A percentile compares a stretch with the other conserved stretches of the same genome.
Evolutionary conservation across 2,888 invertebrate genomes (phyloP).

Genomic region (Coecobrya sp.): DNA sequence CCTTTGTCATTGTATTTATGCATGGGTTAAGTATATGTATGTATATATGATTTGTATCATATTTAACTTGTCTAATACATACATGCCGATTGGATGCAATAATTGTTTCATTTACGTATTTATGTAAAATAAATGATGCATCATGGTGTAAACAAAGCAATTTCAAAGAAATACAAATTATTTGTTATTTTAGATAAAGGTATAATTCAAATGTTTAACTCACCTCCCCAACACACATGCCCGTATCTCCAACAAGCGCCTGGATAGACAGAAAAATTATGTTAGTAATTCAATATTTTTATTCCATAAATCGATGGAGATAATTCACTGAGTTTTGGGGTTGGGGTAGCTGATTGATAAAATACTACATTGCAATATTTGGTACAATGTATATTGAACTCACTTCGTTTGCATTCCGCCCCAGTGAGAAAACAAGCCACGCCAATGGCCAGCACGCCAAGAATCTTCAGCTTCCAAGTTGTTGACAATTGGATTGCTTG

Average conservation of each 20-base stretch:
- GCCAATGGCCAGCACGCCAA: slow-evolving; percentile 41
- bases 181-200: neutral
- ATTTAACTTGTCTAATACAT: too few relatives aligned
- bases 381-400: slow-evolving; percentile 18
- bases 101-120: too few relatives aligned
- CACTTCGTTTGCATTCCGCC: slow-evolving; percentile 78
- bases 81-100: too few relatives aligned
- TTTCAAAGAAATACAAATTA: too few relatives aligned
- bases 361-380: too few relatives aligned
- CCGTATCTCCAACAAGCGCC: slow-evolving; percentile 85
- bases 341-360: too few relatives aligned
- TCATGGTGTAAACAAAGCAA: too few relatives aligned
- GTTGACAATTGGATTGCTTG: slow-evolving; percentile 24
- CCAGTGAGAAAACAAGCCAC: slow-evolving; percentile 55
- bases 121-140: too few relatives aligned
- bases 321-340: neutral
- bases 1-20: too few relatives aligned
- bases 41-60: too few relatives aligned
- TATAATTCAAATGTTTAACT: slow-evolving; percentile 52
- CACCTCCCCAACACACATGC: slow-evolving; percentile 85
- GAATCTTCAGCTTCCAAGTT: slow-evolving; percentile 50
- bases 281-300: neutral
- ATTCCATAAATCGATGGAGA: neutral
- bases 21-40: too few relatives aligned
- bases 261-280: slow-evolving; percentile 45